Evolutionary conservation across 1,140 invertebrate genomes (phyloP).

Genomic region (Drosophila sp.): DNA sequence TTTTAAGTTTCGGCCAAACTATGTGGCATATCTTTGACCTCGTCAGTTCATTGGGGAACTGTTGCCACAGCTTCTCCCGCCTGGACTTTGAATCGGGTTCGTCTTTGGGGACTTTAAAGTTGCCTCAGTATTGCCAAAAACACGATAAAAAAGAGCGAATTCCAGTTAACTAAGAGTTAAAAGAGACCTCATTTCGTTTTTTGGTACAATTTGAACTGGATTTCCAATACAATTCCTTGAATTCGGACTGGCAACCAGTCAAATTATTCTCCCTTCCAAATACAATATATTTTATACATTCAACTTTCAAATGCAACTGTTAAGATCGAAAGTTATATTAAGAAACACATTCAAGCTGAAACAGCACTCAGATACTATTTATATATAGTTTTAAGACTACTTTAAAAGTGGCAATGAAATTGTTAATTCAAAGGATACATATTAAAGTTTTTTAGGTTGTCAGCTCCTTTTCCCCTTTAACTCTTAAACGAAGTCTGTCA

Average conservation of each 20-base stretch:
- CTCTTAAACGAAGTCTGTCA: no score
- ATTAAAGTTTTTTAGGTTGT: neutral
- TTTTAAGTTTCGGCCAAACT: slow-evolving; percentile 73
- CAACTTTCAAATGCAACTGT: neutral
- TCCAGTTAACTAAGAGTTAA: neutral
- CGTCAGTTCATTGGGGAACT: slow-evolving; percentile 29
- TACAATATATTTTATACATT: no score
- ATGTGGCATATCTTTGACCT: slow-evolving; percentile 69
- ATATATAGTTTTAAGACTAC: no score
- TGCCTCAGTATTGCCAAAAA: slow-evolving; percentile 44
- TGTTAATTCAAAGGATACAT: no score
- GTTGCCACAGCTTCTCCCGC: neutral
- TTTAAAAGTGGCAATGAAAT: no score
- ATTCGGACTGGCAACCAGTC: neutral
- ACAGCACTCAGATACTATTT: no score
- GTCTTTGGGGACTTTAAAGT: slow-evolving; percentile 63
- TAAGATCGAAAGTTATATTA: neutral
- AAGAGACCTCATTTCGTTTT: neutral
- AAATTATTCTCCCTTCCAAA: neutral
- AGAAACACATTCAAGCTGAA: neutral
- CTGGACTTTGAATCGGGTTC: slow-evolving; percentile 15
- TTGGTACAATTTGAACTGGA: slow-evolving; percentile 14
- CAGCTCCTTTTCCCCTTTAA: no score
- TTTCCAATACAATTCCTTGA: slow-evolving; percentile 4
- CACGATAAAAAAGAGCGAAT: neutral